Base-by-base conservation (phyloP, 2,113 vertebrate genomes). In the Callopanchax toddi region DNA sequence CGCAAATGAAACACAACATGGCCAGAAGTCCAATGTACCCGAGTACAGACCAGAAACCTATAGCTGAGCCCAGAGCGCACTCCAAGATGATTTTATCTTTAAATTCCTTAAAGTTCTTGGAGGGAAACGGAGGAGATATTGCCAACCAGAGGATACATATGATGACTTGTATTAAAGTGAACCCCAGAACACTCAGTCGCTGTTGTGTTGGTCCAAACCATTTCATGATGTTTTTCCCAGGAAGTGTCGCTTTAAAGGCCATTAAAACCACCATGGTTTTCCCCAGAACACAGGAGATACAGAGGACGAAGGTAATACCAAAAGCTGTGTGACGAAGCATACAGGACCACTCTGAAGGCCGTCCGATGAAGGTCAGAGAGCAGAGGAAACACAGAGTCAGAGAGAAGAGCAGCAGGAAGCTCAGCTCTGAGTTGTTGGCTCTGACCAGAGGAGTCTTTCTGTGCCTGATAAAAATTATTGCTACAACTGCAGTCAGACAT, bases 11-110 rank as follows among this genome's bases (percentile, higher is more conserved):
- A 67, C 92, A 92, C 0, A 92, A 70, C 5, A 84, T 3, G 23
- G 92, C 88, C 23, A 92, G 65, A 32, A 91, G 8, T 52, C 89
- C 92, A 12, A 93, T 91, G 67, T 93, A 92, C 0, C 86, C 89
- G 16, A 91, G 60, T 1, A 90, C 90, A 45, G 79, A 74, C 88
- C 91, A 72, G 29, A 89, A 92, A 2, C 86, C 90, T 15, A 88
- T 5, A 17, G 65, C 52, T 73, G 90, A 91, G 1, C 90, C 90
- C 20, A 91, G 40, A 22, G 82, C 64, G 71, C 89, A 92, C 26
- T 91, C 86, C 11, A 91, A 57, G 36, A 90, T 90, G 4, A 92
- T 89, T 64, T 84, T 90, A 5, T 5, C 66, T 1, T 53, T 69
- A 1, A 53, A 21, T 6, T 45, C 32, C 4, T 60, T 34, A 45